Base-by-base conservation (phyloP, 2,113 vertebrate genomes). In the Aepyceros melampus region DNA sequence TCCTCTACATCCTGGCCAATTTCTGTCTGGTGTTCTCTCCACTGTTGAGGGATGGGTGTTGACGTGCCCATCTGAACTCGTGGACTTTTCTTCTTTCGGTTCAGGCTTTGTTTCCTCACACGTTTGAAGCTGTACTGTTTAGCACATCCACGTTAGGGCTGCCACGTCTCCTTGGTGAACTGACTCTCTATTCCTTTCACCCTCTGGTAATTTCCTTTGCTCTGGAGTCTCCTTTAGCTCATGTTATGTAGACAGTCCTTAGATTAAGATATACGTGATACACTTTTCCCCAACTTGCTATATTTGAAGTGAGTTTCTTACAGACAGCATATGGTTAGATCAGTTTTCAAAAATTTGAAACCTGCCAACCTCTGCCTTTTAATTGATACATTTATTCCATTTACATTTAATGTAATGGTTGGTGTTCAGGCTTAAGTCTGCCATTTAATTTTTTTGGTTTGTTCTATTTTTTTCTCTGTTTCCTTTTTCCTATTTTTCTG, bases 281-380 rank as follows among this genome's bases (percentile, higher is more conserved):
- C 33, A 36, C 49, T 58, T 47, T 62, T 64, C 40, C 62, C 89
- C 45, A 82, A 10, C 47, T 67, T 36, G 36, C 36, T 92, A 15
- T 43, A 92, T 55, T 53, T 53, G n/a, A 53, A 62, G 12, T 21
- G n/a, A 91, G 45, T 91, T 82, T 81, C 89, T 62, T 91, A 29
- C 13, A 81, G 25, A 62, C 12, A 43, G 47, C 33, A 40, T 31
- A 53, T 25, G 29, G 17, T 62, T 62, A 45, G 78, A 36, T 67
- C 27, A 25, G 49, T 55, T 55, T 53, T 31, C 11, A 3, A 12
- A 92, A 43, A 49, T 40, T 40, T 49, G n/a, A n/a, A 53, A 36
- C 83, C 90, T 55, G n/a, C 27, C 47, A 43, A 33, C 11, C 55
- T 81, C 47, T 82, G 56, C 45, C 45, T 92, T 83, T 67, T 53